Conservation (phyloP, 2,113 vertebrate genomes). For the Rhinoderma darwinii region DNA sequence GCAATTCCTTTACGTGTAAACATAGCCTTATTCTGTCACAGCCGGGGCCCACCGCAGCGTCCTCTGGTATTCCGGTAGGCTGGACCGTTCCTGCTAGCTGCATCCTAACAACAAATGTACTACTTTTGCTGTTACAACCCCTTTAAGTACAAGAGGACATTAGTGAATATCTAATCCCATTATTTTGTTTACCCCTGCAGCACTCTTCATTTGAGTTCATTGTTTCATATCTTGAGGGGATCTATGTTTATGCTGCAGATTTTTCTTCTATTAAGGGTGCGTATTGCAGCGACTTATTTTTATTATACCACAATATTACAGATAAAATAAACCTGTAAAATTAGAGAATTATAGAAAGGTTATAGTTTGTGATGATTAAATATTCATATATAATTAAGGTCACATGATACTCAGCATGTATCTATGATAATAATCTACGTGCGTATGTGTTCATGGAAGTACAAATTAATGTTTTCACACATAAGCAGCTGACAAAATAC, state of each 20-base stretch:
- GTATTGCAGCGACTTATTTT: not conserved
- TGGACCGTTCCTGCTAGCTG: not conserved
- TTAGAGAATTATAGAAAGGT: not conserved
- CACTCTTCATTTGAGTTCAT: slow-evolving; percentile 48
- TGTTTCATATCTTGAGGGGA: slow-evolving; percentile 48
- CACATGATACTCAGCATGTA: not conserved
- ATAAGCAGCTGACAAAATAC: not conserved
- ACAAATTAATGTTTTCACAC: not conserved
- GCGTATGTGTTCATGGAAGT: not conserved
- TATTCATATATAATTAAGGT: not conserved
- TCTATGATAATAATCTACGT: not conserved
- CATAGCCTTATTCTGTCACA: too few relatives aligned
- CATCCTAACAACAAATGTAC: not conserved
- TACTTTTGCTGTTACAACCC: not conserved
- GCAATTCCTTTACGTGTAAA: too few relatives aligned
- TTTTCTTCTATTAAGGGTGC: slow-evolving; percentile 40
- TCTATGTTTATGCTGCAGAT: slow-evolving; percentile 45
- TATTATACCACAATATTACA: slow-evolving; percentile 14
- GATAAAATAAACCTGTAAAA: slow-evolving; percentile 6
- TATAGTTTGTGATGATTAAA: not conserved
- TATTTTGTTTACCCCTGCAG: slow-evolving; percentile 61
- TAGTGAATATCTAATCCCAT: slow-evolving; percentile 61
- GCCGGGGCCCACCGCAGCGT: too few relatives aligned
- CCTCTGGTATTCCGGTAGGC: not conserved
- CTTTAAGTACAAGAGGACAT: slow-evolving; percentile 39